Base-by-base conservation (phyloP, 2,888 invertebrate genomes). In the Tortricodes alternella region DNA sequence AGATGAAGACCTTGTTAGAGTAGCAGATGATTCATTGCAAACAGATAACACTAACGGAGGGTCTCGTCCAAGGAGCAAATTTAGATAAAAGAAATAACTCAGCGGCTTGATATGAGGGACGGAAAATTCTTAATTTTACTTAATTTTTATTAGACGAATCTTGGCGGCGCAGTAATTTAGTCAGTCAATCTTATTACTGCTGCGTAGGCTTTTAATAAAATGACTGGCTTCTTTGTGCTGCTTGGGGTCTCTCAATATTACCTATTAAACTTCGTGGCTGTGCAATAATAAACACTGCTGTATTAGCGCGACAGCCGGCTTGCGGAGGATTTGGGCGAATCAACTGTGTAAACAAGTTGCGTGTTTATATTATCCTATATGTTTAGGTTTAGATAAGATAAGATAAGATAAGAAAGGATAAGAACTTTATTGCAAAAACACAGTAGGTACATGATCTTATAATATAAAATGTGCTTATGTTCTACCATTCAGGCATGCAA, bases 21-120 rank as follows among this genome's bases (percentile, higher is more conserved):
- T 63, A 65, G 66, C 64, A 69, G 70, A 79, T 80, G 80, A 81
- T 82, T 82, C 80, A 82, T 82, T 73, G 64, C 59, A 53, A 64
- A 66, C 62, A 68, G 83, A 81, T 80, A 80, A 79, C 66, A 73
- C 65, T 67, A 68, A 53, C 48, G 37, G 62, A 65, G 66, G 62
- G 68, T 18, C 41, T 39, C 44, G 27, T 34, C 41, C 41, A 43
- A 55, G 55, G 27, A 27, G 18, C 35, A 35, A 48, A 24, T 55
- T 55, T 9, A 56, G 56, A 56, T 56, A 56, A 56, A 56, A 56
- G 43, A 56, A 50, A 50, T 56, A 50, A 56, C 44, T 56, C 37
- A 44, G 49, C 8, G 52, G 9, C 27, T 11, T 19, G 53, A 48
- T 49, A 49, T 49, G 55, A 13, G 35, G 24, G 37, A 43, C 41